Evolutionary conservation across 2,888 invertebrate species (phyloP), one percentile per base, ranked within the genome.

Genomic region (Tyria jacobaeae): DNA sequence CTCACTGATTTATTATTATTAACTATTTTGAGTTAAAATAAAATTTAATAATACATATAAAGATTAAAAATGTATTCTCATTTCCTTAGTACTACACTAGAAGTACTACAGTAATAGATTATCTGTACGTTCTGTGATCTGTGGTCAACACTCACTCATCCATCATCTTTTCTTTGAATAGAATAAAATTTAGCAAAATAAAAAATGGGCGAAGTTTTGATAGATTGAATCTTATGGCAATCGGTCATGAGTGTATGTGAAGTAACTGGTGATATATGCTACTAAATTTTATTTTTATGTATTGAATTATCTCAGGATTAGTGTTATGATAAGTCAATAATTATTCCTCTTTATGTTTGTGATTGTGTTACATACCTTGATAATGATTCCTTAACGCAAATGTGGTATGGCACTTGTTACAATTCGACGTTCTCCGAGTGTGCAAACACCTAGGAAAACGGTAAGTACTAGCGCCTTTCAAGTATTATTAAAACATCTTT

Each of bases 331-430:
- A 88, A 82, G 86, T 89, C 87, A 83, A 83, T 88, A 71, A 70
- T 70, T 78, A 87, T 85, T 88, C 85, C 80, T 85, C 79, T 88
- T 80, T 86, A 86, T 88, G 89, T 91, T 90, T 92, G 90, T 91
- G 90, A 89, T 89, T 89, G 89, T 85, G 84, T 86, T 89, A 68
- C 66, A 74, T 79, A 86, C 84, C 87, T 84, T 81, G 85, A 89
- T 88, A 88, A 92, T 92, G 90, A 86, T 88, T 89, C 81, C 85
- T 82, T 89, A 88, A 85, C 83, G 86, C 81, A 89, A 87, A 88
- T 91, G 91, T 94, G 93, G 89, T 87, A 94, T 94, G 94, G 94
- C 94, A 89, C 92, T 94, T 82, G 92, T 94, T 86, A 93, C 92
- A 79, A 93, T 93, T 87, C 91, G 92, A 78, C 93, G 94, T 86